A percentile compares a stretch with the other conserved stretches of the same genome.
phyloP scores from a whole-genome alignment of 2,888 invertebrate genomes.

The Cheilosia vernalis region DNA sequence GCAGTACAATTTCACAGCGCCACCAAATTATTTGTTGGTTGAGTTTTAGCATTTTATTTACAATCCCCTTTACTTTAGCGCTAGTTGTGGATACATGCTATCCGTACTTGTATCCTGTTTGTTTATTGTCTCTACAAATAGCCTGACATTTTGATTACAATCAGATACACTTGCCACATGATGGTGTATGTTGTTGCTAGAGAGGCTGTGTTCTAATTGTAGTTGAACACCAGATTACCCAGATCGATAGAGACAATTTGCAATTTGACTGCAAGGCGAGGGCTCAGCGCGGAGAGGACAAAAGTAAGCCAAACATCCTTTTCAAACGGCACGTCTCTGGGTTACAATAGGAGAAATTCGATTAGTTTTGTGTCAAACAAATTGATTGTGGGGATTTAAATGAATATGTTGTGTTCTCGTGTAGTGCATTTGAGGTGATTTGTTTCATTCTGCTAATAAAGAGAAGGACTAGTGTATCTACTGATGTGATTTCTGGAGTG shows the following conservation, averaged over 20 bases:
- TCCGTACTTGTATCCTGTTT: constrained; percentile 54
- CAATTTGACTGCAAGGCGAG: constrained; percentile 56
- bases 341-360: constrained; percentile 70
- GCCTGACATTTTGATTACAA: constrained; percentile 74
- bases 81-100: constrained; percentile 24
- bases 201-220: constrained; percentile 64
- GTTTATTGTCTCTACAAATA: constrained; percentile 71
- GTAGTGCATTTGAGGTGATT: constrained; percentile 64
- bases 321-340: constrained; percentile 47
- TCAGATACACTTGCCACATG: constrained; percentile 72
- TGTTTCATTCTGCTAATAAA: constrained; percentile 63
- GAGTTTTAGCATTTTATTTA: constrained; percentile 56
- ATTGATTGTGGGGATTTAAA: constrained; percentile 75
- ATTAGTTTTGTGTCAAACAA: constrained; percentile 75
- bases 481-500: not conserved
- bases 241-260: constrained; percentile 74
- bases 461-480: not conserved
- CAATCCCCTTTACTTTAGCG: constrained; percentile 44
- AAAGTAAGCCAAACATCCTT: constrained; percentile 53
- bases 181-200: constrained; percentile 52
- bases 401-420: constrained; percentile 68
- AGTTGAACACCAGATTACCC: constrained; percentile 72
- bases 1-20: constrained; percentile 6
- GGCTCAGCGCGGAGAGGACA: constrained; percentile 13
- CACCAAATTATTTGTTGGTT: constrained; percentile 39